These are phyloP conservation scores for Diploptera punctata DNA, from an alignment of 2,888 invertebrate species.

Conservation along the genomic window DNA sequence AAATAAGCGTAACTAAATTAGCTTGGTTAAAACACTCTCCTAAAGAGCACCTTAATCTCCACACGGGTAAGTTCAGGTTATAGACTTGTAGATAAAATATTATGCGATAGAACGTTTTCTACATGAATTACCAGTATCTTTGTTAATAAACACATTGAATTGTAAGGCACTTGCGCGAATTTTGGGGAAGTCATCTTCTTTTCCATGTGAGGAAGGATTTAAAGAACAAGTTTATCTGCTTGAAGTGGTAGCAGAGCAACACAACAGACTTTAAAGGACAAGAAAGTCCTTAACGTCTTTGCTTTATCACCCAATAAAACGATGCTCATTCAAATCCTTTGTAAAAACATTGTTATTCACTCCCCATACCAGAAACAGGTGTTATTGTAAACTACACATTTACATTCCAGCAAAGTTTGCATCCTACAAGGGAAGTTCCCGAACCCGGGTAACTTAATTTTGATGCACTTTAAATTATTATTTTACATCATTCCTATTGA, in stretches of 20 bases:
- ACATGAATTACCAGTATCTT: too few relatives aligned
- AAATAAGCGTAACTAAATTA: too few relatives aligned
- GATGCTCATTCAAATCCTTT: constrained; percentile 12
- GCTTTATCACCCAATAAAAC: constrained; percentile 27
- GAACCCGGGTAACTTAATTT: not conserved
- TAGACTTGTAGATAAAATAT: too few relatives aligned
- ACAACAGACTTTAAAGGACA: not conserved
- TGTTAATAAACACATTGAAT: too few relatives aligned
- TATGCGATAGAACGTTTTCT: too few relatives aligned
- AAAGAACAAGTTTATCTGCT: constrained; percentile 12
- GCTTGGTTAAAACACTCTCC: too few relatives aligned
- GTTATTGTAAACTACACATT: not conserved
- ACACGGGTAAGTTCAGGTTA: too few relatives aligned
- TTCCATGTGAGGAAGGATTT: constrained; percentile 18
- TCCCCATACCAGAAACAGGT: not conserved
- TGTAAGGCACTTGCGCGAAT: too few relatives aligned
- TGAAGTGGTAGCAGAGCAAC: constrained; percentile 6
- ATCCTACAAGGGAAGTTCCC: not conserved
- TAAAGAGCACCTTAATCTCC: too few relatives aligned
- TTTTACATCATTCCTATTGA: too few relatives aligned
- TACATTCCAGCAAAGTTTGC: not conserved
- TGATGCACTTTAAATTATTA: too few relatives aligned
- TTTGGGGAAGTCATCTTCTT: not conserved
- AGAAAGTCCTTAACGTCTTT: not conserved
- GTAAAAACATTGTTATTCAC: not conserved